Base-by-base conservation (phyloP, 2,113 vertebrate genomes). In the Sinosuthora webbiana region DNA sequence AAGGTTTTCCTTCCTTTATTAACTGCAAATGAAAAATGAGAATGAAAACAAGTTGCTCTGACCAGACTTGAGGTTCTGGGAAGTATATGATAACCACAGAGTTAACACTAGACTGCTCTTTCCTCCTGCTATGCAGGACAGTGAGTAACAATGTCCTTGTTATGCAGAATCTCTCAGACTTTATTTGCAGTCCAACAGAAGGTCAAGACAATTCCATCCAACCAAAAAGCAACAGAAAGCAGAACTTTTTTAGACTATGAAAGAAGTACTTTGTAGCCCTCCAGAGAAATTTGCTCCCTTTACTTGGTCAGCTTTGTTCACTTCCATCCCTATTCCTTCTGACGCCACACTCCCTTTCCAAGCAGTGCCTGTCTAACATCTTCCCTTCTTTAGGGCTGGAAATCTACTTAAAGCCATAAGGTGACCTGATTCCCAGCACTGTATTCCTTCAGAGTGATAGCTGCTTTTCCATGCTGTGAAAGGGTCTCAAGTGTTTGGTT, bases 31-130 rank as follows among this genome's bases (percentile, higher is more conserved):
- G 5, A 78, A 91, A 84, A 69, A 8, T 63, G 41, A 63, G 5
- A 87, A 85, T 47, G 11, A 76, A 89, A 91, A 81, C 31, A 50
- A 67, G 28, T 71, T 82, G 11, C 33, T 50, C 28, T 49, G 14
- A 24, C 5, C 6, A 17, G 35, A 33, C 5, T 18, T 15, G 7
- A 44, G 10, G 15, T 2, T 4, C 22, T 5, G 2, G 33, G 9
- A 85, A 76, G 24, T 35, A 10, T 31, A 22, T 28, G 28, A 53
- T 30, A 31, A 25, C 28, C 59, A 11, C 20, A 88, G 35, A 71
- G 33, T 33, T 67, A 35, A 1, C 13, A 24, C 53, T 45, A 68
- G 24, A 33, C 27, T 50, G 20, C 11, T 91, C 19, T 87, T 89
- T 21, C 27, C 41, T 70, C 23, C 33, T 80, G 13, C 17, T 87